Conservation (phyloP, 2,888 invertebrate species). For the Celastrina argiolus region DNA sequence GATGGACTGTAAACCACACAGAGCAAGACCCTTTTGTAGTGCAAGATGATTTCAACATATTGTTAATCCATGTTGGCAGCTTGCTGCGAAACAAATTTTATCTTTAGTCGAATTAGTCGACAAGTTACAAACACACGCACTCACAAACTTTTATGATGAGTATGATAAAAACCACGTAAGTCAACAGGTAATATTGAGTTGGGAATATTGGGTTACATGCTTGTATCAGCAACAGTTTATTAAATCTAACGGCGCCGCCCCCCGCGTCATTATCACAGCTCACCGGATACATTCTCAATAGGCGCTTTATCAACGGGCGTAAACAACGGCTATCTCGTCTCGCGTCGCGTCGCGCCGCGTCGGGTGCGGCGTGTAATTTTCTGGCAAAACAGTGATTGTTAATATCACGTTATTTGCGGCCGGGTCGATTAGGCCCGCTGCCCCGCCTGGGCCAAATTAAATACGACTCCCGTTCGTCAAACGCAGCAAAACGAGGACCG, state of each 20-base stretch:
- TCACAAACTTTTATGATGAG: no score
- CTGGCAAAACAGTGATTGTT: constrained; percentile 27
- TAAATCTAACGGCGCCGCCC: neutral
- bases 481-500: constrained; percentile 48
- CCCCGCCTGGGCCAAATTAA: constrained; percentile 43
- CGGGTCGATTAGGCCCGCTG: constrained; percentile 32
- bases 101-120: no score
- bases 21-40: no score
- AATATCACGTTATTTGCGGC: constrained; percentile 32
- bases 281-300: neutral
- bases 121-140: no score
- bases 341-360: no score
- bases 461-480: constrained; percentile 70
- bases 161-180: neutral
- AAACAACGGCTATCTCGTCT: neutral
- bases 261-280: neutral
- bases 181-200: neutral
- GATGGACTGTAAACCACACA: no score
- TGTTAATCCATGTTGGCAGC: no score
- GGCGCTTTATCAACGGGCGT: neutral
- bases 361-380: constrained; percentile 21
- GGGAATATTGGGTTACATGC: neutral
- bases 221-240: constrained; percentile 2
- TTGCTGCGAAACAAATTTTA: no score
- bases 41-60: no score